Conservation (phyloP, 2,888 invertebrate genomes). For the Trissoscelio sp. region DNA sequence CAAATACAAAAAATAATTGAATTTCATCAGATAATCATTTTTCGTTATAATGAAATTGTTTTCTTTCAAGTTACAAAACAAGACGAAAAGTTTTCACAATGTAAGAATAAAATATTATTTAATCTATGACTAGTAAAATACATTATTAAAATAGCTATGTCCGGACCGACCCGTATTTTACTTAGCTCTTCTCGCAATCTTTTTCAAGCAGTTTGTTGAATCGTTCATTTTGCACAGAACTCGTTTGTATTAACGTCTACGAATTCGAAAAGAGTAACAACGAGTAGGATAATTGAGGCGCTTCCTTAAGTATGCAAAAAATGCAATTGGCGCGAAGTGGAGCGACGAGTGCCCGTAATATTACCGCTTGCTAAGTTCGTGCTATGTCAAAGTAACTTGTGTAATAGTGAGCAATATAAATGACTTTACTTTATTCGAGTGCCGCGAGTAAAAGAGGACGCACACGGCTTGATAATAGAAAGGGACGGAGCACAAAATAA, state of each 20-base stretch:
- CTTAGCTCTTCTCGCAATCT: conserved; percentile 42
- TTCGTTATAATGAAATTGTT: too few species aligned
- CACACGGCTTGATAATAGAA: conserved; percentile 41
- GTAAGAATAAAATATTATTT: conserved; percentile 38
- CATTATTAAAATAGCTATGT: conserved; percentile 47
- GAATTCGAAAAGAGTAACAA: conserved; percentile 60
- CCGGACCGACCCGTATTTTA: conserved; percentile 34
- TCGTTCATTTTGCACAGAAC: conserved; percentile 39
- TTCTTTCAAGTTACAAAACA: too few species aligned
- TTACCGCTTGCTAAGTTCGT: conserved; percentile 54
- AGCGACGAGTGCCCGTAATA: conserved; percentile 57
- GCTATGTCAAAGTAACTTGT: conserved; percentile 64
- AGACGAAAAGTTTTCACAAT: too few species aligned
- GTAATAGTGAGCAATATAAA: conserved; percentile 63
- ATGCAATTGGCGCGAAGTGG: conserved; percentile 63
- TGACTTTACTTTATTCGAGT: conserved; percentile 57
- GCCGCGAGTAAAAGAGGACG: conserved; percentile 24
- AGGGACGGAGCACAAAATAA: conserved; percentile 43
- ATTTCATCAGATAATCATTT: too few species aligned
- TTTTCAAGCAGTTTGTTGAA: conserved; percentile 53
- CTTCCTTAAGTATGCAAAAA: conserved; percentile 65
- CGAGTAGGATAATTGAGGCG: conserved; percentile 61
- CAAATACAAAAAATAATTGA: too few species aligned
- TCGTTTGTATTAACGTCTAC: conserved; percentile 64
- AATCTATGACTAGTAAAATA: conserved; percentile 46